Percentiles rank a stretch among this genome's conserved stretches.
phyloP scores from a whole-genome alignment of 1,140 invertebrate genomes.

The Sinella curviseta region DNA sequence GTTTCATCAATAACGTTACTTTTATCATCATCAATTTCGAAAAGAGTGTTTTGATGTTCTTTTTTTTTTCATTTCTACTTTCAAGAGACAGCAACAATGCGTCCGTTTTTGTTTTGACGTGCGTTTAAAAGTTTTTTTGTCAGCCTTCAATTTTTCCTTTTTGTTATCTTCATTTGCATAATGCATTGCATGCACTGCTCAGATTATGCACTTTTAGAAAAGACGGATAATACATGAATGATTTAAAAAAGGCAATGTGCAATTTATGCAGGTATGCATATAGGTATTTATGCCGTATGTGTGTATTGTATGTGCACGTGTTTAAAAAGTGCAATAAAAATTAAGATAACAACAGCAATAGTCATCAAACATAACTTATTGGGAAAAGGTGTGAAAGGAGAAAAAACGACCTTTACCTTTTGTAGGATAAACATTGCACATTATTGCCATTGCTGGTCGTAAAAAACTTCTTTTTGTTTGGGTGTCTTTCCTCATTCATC shows the following conservation, averaged over 20 bases:
- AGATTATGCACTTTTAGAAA: too few relatives aligned
- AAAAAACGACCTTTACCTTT: slow-evolving; percentile 17
- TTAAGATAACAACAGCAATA: not conserved
- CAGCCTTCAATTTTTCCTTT: not conserved
- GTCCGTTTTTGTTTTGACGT: not conserved
- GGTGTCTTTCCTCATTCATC: not conserved
- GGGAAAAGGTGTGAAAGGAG: not conserved
- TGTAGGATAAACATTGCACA: not conserved
- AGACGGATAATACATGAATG: too few relatives aligned
- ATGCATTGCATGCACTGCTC: not conserved
- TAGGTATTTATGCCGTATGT: too few relatives aligned
- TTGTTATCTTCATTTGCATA: not conserved
- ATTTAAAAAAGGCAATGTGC: too few relatives aligned
- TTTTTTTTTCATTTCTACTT: too few relatives aligned
- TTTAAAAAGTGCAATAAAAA: not conserved
- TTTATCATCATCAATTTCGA: too few relatives aligned
- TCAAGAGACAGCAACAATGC: not conserved
- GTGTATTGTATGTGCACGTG: not conserved
- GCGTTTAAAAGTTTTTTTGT: not conserved
- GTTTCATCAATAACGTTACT: too few relatives aligned
- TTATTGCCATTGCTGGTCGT: not conserved
- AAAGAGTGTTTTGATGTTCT: too few relatives aligned
- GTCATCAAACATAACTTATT: not conserved
- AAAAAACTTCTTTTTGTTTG: not conserved
- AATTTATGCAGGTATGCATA: too few relatives aligned